Evolutionary conservation across 2,888 invertebrate species (phyloP).

Genomic region (Drosophila histrio): DNA sequence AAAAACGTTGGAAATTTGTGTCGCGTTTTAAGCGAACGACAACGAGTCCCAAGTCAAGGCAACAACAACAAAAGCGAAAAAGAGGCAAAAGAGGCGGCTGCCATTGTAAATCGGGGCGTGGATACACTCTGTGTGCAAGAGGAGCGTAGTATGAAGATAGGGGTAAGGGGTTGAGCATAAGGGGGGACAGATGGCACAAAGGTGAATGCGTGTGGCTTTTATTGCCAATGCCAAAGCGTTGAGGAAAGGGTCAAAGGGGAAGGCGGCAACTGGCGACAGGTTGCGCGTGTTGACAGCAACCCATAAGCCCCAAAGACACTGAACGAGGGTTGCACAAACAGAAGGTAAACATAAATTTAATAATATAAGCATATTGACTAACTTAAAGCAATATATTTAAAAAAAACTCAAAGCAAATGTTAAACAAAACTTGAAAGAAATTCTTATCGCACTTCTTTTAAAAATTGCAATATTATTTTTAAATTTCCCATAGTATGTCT

Average conservation of each 20-base stretch:
- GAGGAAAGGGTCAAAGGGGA: conserved; percentile 9
- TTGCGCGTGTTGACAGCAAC: conserved; percentile 66
- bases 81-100: conserved; percentile 35
- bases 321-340: conserved; percentile 32
- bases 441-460: too few species aligned
- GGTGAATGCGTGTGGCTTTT: conserved; percentile 75
- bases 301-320: conserved; percentile 20
- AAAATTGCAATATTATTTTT: not conserved
- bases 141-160: not conserved
- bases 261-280: conserved; percentile 63
- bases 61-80: conserved; percentile 31
- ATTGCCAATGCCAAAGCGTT: conserved; percentile 49
- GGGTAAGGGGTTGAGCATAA: not conserved
- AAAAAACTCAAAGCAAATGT: too few species aligned
- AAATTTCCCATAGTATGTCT: too few species aligned
- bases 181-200: conserved; percentile 10
- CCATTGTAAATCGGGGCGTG: conserved; percentile 50
- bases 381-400: not conserved
- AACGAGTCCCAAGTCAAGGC: conserved; percentile 42
- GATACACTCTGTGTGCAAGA: conserved; percentile 18
- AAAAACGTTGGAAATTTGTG: conserved; percentile 80
- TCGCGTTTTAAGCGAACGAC: conserved; percentile 53
- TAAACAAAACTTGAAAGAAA: too few species aligned
- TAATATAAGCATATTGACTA: not conserved
- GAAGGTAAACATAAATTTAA: conserved; percentile 5